Base-by-base conservation (phyloP, 2,797 vertebrate species). In the Brotula barbata region DNA sequence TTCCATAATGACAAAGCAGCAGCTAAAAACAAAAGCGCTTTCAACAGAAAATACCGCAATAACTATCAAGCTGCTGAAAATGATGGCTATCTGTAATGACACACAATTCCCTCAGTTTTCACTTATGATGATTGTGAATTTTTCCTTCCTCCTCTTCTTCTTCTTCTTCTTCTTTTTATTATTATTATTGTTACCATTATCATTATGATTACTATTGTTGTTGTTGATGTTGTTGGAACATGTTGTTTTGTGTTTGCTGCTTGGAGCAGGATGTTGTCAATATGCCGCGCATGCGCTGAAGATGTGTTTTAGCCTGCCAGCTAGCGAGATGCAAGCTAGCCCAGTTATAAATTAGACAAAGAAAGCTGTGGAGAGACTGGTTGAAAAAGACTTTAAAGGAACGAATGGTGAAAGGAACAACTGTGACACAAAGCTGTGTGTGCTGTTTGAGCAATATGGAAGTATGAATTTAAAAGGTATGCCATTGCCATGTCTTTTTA, bases 391-490 rank as follows among this genome's bases (percentile, higher is more conserved):
- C 61, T 83, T 77, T 39, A 82, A 79, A 88, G 79, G 84, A 42
- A 66, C 80, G 75, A 64, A 76, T 78, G 72, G 61, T 72, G 72
- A 84, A 64, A 70, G 78, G 70, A 85, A 78, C 78, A 57, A 74
- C 70, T 81, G 70, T 84, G 79, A 77, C 73, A 86, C 66, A 71
- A 77, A 88, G 80, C 86, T 73, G 64, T 22, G 87, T 81, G 60
- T 69, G 63, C 80, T 79, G 75, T 64, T 75, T 79, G 64, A 79
- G 71, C 77, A 66, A 81, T 81, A 73, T 80, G 87, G 87, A 89
- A 90, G 86, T 86, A 88, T 92, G 88, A 84, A 88, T 84, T 68
- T 83, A 68, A 91, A 90, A 91, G 91, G 91, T 92, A 90, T 62
- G 89, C 86, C 76, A 60, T 64, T 60, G 80, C 63, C 71, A 59